Evolutionary conservation across 2,797 vertebrate genomes (phyloP).

Genomic region (Clamator glandarius): DNA sequence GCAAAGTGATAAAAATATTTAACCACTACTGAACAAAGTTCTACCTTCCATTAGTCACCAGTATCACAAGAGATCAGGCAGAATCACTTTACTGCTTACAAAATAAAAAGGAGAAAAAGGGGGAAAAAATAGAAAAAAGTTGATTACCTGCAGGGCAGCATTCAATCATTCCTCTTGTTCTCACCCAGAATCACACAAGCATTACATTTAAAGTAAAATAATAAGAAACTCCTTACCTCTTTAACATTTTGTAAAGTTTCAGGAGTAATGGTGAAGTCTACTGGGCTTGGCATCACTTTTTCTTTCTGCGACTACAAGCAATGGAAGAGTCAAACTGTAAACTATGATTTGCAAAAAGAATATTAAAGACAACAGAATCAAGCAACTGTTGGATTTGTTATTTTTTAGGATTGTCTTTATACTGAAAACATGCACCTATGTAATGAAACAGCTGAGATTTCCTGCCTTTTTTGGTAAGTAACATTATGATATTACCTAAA

Average conservation of each 20-base stretch:
- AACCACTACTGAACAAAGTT: neutral
- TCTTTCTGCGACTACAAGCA: constrained; percentile 88
- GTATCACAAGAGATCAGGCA: neutral
- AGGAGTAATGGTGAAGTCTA: constrained; percentile 94
- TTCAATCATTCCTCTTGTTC: neutral
- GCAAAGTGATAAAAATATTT: neutral
- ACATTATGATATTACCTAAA: neutral
- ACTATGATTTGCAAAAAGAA: neutral
- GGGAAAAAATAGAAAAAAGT: neutral
- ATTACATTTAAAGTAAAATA: neutral
- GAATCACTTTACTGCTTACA: neutral
- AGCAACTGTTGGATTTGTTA: neutral
- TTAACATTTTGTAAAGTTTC: constrained; percentile 92
- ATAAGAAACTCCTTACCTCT: constrained; percentile 78
- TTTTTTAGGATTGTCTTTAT: neutral
- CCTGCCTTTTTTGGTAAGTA: neutral
- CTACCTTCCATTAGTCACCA: neutral
- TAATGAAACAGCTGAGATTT: neutral
- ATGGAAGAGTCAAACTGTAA: neutral
- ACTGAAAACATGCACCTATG: neutral
- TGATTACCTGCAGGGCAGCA: neutral
- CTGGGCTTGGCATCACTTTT: constrained; percentile 85
- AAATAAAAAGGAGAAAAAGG: neutral
- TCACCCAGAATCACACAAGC: neutral
- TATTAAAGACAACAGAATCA: neutral